Base-by-base conservation (phyloP, 30 jellyfish, hydroid and myxozoan genomes). In the Aurelia aurita complex sp. Pacific region DNA sequence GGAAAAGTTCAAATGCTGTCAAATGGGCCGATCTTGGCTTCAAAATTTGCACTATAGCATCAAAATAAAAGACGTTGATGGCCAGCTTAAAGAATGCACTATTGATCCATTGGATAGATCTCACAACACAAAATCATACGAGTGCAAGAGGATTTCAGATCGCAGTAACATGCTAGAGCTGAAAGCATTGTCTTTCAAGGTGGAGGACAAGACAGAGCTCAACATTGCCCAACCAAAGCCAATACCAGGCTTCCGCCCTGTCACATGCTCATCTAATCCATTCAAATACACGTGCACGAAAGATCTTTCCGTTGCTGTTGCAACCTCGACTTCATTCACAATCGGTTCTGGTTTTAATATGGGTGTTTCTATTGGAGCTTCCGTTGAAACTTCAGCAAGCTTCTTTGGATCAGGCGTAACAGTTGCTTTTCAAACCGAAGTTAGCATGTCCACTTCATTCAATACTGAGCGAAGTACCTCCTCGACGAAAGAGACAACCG, bases 201-300 rank as follows among this genome's bases (percentile, higher is more conserved):
- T 68, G 3, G 78, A 68, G 36, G 78, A 68, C 59, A 68, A 68
- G 78, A 68, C 78, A 34, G 43, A 18, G 36, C 78, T 40, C 59
- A 68, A 34, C 53, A 23, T 40, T 32, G 78, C 78, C 29, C 29
- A 33, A 19, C 78, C 78, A 2, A 40, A 18, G n/a, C 78, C 59
- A 5, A 40, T 68, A n/a, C 29, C 53, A 68, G 59, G 59, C 15
- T 68, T 68, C 78, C 53, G 59, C 19, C 78, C 78, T 15, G 78
- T 68, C 59, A 68, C 36, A 34, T 68, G 78, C 10, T 68, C 78
- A 9, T 34, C 78, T 18, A 15, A 9, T 68, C 29, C 53, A 34
- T 15, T 15, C 64, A 15, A 29, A n/a, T 68, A 68, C 78, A 68
- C 42, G 18, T 68, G 78, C 14, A 19, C 78, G 8, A 68, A 68